Percentiles rank a stretch among this genome's conserved stretches.
Evolutionary conservation across 2,113 vertebrate species (phyloP).

Genomic region (Typhlomys cinereus): DNA sequence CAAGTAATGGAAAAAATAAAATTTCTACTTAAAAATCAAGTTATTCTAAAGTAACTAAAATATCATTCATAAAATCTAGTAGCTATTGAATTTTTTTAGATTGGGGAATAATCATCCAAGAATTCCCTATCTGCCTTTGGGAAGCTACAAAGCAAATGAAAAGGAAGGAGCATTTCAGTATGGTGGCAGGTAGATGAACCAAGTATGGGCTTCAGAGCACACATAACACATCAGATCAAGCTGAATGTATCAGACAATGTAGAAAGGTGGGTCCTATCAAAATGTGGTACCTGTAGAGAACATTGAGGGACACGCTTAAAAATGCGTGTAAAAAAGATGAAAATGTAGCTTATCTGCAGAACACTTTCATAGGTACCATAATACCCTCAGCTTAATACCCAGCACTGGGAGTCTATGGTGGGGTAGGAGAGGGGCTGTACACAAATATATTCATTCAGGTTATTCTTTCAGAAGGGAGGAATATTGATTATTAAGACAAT

Average conservation of each 20-base stretch:
- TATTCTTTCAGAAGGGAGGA: neutral
- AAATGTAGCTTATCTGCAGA: neutral
- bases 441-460: neutral
- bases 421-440: neutral
- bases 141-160: neutral
- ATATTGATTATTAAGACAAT: neutral
- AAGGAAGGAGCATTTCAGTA: neutral
- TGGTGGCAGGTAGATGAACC: neutral
- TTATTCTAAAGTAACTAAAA: neutral
- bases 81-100: neutral
- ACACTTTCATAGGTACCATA: neutral
- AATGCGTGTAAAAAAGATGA: neutral
- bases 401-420: neutral
- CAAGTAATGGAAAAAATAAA: neutral
- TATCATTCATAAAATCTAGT: neutral
- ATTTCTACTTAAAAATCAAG: slow-evolving; percentile 20
- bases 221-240: neutral
- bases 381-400: fast-evolving
- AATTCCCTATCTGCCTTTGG: neutral
- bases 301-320: neutral
- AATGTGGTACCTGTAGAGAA: neutral
- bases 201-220: neutral
- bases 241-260: neutral
- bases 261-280: neutral
- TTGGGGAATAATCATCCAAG: neutral